Conservation (phyloP, 2,797 vertebrate genomes). For the Lepilemur septentrionalis region DNA sequence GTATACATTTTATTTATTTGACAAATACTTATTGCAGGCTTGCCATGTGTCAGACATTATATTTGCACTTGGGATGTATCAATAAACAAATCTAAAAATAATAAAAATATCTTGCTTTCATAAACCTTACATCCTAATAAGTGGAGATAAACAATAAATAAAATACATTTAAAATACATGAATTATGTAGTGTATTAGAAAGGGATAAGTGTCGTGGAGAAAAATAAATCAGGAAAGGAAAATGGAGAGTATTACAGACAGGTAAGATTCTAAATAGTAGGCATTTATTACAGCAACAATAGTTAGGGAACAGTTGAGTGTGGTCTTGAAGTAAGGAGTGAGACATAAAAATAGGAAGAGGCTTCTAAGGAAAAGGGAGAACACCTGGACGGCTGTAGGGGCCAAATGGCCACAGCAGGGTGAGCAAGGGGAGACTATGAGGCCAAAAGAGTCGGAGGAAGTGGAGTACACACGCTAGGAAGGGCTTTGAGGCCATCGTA, state of each 20-base stretch:
- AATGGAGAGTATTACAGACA: too few relatives aligned
- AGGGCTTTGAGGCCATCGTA: neutral
- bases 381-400: neutral
- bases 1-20: neutral
- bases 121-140: neutral
- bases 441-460: neutral
- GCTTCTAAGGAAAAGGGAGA: neutral
- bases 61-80: neutral
- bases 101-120: neutral
- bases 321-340: neutral
- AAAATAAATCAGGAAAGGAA: neutral
- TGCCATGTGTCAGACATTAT: neutral
- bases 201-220: neutral
- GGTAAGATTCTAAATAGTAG: neutral
- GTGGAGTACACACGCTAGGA: too few relatives aligned
- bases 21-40: neutral
- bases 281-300: neutral
- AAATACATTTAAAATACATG: neutral
- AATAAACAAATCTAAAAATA: neutral
- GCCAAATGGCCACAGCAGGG: neutral
- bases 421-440: fast-evolving
- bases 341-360: too few relatives aligned
- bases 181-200: neutral
- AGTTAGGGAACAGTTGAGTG: neutral
- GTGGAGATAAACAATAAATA: neutral